These are phyloP conservation scores for Homarus gammarus DNA, from an alignment of 2,888 invertebrate species.

Conservation along the genomic window DNA sequence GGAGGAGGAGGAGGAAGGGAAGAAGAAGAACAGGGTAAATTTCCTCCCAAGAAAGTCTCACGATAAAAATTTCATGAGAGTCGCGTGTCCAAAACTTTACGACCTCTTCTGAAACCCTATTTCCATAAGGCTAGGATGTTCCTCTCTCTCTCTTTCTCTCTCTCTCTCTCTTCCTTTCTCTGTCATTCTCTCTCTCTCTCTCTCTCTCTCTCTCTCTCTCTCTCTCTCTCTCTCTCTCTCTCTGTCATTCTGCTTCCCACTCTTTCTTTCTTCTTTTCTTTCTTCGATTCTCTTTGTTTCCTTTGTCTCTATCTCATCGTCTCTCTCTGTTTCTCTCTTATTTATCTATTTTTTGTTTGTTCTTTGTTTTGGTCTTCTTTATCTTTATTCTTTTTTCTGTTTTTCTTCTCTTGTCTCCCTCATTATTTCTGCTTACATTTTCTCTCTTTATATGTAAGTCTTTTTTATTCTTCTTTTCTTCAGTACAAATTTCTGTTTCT, in stretches of 20 bases:
- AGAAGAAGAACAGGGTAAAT: slow-evolving; percentile 5
- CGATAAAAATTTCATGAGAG: slow-evolving; percentile 58
- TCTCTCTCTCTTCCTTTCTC: background rate
- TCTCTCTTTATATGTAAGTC: background rate
- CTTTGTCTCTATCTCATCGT: background rate
- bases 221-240: background rate
- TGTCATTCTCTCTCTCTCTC: background rate
- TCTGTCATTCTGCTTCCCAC: background rate
- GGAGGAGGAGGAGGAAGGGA: background rate
- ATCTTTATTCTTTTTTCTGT: background rate
- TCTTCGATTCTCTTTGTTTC: background rate
- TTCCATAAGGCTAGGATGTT: slow-evolving; percentile 51
- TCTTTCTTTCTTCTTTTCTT: background rate
- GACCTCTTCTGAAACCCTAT: slow-evolving; percentile 54
- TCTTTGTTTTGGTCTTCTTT: background rate
- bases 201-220: background rate
- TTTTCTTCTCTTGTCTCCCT: background rate
- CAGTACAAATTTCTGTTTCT: background rate
- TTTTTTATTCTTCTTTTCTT: background rate
- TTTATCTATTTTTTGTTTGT: background rate
- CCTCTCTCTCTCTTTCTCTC: background rate
- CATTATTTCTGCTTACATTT: background rate
- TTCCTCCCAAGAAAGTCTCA: slow-evolving; percentile 25
- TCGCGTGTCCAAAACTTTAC: slow-evolving; percentile 57
- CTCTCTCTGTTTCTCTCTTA: background rate